Evolutionary conservation across 2,113 vertebrate species (phyloP).

Genomic region (Axis porcinus): DNA sequence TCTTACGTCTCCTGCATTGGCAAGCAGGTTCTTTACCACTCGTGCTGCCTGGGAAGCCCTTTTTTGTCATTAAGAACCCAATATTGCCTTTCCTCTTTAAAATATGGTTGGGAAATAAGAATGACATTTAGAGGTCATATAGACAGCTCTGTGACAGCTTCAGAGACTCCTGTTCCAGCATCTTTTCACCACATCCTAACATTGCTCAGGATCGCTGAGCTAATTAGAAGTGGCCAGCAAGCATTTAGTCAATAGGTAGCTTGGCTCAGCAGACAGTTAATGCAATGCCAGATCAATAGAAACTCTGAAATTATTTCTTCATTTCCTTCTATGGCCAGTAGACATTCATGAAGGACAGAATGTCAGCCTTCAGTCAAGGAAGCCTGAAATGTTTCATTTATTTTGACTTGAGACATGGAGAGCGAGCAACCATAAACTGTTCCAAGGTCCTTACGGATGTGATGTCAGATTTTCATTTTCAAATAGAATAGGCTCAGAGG

Average conservation of each 20-base stretch:
- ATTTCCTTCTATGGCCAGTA: conserved; percentile 49
- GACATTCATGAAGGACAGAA: conserved; percentile 59
- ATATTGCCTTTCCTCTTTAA: neutral
- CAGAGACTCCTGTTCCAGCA: neutral
- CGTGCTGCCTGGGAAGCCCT: neutral
- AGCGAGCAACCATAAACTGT: neutral
- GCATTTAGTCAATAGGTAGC: conserved; percentile 79
- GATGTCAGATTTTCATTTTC: conserved; percentile 44
- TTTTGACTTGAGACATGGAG: neutral
- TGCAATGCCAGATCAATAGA: conserved; percentile 76
- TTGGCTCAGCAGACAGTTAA: conserved; percentile 70
- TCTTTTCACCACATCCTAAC: conserved; percentile 59
- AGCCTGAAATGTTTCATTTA: neutral
- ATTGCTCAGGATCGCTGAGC: conserved; percentile 68
- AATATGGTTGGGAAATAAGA: neutral
- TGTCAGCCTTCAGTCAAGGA: conserved; percentile 38
- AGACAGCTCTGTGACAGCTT: neutral
- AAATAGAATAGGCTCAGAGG: conserved; percentile 27
- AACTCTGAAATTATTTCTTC: conserved; percentile 68
- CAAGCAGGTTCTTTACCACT: neutral
- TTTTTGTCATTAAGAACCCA: neutral
- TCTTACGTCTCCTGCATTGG: neutral
- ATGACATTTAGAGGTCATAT: neutral
- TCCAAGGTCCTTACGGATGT: neutral
- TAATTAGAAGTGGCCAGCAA: conserved; percentile 76